These are phyloP conservation scores for Limnothrissa miodon DNA, from an alignment of 2,113 vertebrate species.

Conservation along the genomic window DNA sequence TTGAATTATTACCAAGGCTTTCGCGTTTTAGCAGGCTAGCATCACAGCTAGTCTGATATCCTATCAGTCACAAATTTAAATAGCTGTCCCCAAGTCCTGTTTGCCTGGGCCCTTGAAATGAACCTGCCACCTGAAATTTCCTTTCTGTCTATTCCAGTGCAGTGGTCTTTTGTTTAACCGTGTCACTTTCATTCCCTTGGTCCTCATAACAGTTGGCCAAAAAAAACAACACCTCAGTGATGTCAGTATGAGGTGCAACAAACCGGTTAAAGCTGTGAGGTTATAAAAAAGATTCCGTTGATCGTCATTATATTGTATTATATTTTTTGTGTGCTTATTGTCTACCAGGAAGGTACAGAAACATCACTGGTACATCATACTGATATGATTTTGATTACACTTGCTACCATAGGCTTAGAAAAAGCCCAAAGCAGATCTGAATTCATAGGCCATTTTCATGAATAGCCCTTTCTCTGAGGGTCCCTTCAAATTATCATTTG, in stretches of 20 bases:
- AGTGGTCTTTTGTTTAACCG: background rate
- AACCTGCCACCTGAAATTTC: too few species aligned
- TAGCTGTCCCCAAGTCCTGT: too few species aligned
- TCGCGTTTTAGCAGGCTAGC: too few species aligned
- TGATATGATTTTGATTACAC: too few species aligned
- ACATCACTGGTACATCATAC: too few species aligned
- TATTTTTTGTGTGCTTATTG: too few species aligned
- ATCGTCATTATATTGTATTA: background rate
- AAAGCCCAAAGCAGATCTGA: background rate
- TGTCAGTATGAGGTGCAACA: background rate
- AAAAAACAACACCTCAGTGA: background rate
- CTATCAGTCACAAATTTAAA: too few species aligned
- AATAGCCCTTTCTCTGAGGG: background rate
- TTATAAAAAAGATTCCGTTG: background rate
- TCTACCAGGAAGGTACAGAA: too few species aligned
- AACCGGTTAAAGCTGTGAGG: background rate
- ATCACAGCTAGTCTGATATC: too few species aligned
- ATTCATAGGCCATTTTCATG: background rate
- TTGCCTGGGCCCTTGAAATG: too few species aligned
- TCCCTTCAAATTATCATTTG: background rate
- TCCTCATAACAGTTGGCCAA: background rate
- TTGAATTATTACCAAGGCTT: too few species aligned
- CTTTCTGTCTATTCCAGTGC: background rate
- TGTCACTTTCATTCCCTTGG: background rate
- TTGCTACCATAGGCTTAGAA: background rate